Base-by-base conservation (phyloP, 2,888 invertebrate genomes). In the Sicus ferrugineus region DNA sequence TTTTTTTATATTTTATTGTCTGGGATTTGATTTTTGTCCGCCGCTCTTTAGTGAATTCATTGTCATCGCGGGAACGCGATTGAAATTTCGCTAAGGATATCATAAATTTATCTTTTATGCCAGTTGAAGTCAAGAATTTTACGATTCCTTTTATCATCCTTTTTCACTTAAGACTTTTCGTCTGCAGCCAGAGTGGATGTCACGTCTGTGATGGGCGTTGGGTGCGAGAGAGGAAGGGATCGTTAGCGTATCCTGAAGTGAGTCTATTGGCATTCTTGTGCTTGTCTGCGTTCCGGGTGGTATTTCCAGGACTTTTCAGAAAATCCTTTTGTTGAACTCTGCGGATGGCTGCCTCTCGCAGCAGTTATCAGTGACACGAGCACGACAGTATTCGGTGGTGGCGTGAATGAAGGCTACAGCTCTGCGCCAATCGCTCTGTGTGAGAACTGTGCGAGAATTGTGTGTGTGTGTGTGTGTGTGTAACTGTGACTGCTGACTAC, bases 111-210 rank as follows among this genome's bases (percentile, higher is more conserved):
- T 56, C 42, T 38, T 28, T 56, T 14, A 54, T 66, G 42, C 56
- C 56, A 56, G 66, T 66, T 66, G 23, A 46, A 30, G 66, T 66
- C 66, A 66, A 26, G 46, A 54, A 66, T 66, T 58, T 56, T 46
- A 66, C 54, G 65, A 65, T 66, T 66, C 28, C 46, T 65, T 66
- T 34, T 66, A 66, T 54, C 42, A 56, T 66, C 66, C 56, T 66
- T 66, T 42, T 56, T 56, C 42, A 46, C 30, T 66, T 56, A 42
- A 56, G 56, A 46, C 56, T 56, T 58, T 42, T 52, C 64, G 50
- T 14, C 64, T 50, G n/a, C 48, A n/a, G n/a, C n/a, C n/a, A n/a
- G n/a, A n/a, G n/a, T n/a, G n/a, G n/a, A n/a, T n/a, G n/a, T n/a
- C n/a, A n/a, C n/a, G n/a, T n/a, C n/a, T n/a, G 52, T 21, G 52